Evolutionary conservation across 2,113 vertebrate species (phyloP), one percentile per base, ranked within the genome.

Genomic region (Nesospiza acunhae): DNA sequence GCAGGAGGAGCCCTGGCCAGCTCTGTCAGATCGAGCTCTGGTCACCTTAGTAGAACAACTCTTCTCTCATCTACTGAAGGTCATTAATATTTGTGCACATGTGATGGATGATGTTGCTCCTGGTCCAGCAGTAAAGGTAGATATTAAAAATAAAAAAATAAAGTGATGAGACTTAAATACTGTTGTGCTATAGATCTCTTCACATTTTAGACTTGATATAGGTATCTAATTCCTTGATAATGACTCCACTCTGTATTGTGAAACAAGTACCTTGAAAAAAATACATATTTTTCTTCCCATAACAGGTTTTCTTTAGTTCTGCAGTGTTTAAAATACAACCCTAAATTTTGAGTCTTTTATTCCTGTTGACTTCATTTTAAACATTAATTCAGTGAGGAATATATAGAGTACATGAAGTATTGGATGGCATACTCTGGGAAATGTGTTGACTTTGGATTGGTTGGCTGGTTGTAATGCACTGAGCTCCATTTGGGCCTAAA

Each of bases 81-180:
- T 99, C 81, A 97, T 99, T 86, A 99, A 99, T 91, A 99, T 99
- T 97, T 99, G 99, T 79, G 98, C 99, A 8, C 99, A 99, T 39
- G 99, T 99, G 39, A 93, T 99, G 92, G 99, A 99, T 53, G 99
- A 99, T 67, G 98, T 98, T 28, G 94, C 98, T 53, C 99, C 99
- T 12, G 99, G 99, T 30, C 99, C 99, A n/a, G 98, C 99, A 15
- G 90, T 98, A 20, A 99, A 99, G 98, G 99, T 99, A 95, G 41
- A 18, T 46, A 42, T 58, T 70, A 33, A 9, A 27, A 69, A 39
- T 6, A 41, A 59, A 69, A n/a, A 33, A 49, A 21, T 9, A 33
- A 52, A 80, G 26, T 8, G 0, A 2, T 60, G 8, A 52, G 28
- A 53, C 10, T 46, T 35, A 31, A 56, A 41, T 78, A 46, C 7